Evolutionary conservation across 2,113 vertebrate species (phyloP).

Genomic region (Proteles cristata): DNA sequence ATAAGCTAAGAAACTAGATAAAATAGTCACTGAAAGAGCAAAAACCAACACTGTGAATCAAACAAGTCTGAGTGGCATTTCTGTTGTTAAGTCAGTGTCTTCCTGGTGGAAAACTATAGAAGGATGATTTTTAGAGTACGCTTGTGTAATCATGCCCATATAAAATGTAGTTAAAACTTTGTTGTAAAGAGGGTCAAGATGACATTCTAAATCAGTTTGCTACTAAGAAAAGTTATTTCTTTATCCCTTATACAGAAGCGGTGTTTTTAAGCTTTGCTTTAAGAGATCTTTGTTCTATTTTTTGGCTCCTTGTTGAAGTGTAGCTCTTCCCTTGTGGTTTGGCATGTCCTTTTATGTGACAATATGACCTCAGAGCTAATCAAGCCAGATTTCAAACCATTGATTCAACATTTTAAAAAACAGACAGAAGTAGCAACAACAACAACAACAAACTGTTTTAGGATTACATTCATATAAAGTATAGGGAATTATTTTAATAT

Average conservation of each 20-base stretch:
- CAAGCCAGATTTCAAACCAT: neutral
- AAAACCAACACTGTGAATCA: neutral
- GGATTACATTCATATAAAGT: neutral
- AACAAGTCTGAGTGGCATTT: neutral
- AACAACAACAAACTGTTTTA: neutral
- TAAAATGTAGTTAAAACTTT: neutral
- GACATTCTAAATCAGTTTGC: neutral
- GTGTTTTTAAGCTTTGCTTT: neutral
- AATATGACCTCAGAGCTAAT: neutral
- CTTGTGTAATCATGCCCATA: neutral
- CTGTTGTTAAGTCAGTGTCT: neutral
- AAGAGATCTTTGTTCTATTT: neutral
- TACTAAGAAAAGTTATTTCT: neutral
- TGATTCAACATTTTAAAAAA: neutral
- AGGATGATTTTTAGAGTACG: neutral
- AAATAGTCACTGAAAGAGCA: conserved; percentile 25
- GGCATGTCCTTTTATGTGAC: fast-evolving
- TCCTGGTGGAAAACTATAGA: neutral
- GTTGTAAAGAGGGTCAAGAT: neutral
- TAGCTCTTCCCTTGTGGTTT: neutral
- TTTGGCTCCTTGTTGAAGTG: neutral
- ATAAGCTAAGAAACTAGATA: neutral
- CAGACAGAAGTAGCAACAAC: neutral
- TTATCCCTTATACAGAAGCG: neutral
- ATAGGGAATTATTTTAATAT: neutral